Evolutionary conservation across 2,797 vertebrate species (phyloP).

Genomic region (Kryptolebias ocellatus): DNA sequence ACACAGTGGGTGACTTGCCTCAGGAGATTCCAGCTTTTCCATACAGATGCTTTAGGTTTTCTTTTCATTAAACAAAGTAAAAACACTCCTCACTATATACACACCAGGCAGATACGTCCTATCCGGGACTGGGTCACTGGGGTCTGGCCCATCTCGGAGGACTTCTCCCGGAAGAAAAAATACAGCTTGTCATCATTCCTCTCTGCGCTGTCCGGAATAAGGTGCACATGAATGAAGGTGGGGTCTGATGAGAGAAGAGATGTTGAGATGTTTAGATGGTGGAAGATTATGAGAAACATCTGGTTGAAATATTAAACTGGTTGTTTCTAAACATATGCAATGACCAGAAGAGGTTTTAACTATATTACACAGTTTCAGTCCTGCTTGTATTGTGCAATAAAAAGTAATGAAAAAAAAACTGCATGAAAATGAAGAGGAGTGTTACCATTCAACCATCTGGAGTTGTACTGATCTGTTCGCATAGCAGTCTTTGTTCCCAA

Average conservation of each 20-base stretch:
- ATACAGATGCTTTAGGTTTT: constrained; percentile 38
- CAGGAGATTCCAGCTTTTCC: constrained; percentile 37
- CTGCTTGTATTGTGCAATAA: constrained; percentile 12
- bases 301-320: constrained; percentile 30
- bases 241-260: constrained; percentile 84
- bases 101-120: constrained; percentile 95
- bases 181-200: constrained; percentile 98
- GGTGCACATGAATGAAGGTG: constrained; percentile 91
- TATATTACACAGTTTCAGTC: neutral
- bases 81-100: constrained; percentile 59
- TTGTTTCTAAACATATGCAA: constrained; percentile 40
- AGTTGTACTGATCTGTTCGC: constrained; percentile 99
- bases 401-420: constrained; percentile 2
- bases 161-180: constrained; percentile 98
- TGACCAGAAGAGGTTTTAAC: constrained; percentile 11
- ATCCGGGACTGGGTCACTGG: constrained; percentile 94
- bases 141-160: constrained; percentile 89
- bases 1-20: constrained; percentile 36
- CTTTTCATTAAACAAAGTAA: constrained; percentile 57
- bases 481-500: constrained; percentile 95
- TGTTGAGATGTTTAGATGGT: constrained; percentile 17
- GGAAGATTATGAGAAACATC: constrained; percentile 38
- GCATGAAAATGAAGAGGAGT: constrained; percentile 25
- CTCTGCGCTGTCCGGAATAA: constrained; percentile 96
- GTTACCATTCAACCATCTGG: constrained; percentile 96